A percentile compares a stretch with the other conserved stretches of the same genome.
Evolutionary conservation across 2,888 invertebrate species (phyloP).

Genomic region (Drosophila koepferae): DNA sequence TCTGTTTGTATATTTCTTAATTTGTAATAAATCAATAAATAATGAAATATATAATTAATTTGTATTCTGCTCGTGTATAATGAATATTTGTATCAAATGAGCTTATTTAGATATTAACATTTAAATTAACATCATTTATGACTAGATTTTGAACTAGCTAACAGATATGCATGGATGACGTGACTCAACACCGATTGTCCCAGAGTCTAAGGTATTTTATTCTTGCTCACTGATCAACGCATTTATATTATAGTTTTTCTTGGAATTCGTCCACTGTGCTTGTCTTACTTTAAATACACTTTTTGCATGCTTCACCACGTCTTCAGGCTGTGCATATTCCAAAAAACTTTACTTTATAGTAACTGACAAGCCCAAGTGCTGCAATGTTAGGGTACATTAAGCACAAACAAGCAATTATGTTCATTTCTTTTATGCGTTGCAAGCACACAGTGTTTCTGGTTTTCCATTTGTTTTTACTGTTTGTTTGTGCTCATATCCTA

Average conservation of each 20-base stretch:
- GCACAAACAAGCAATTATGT: constrained; percentile 71
- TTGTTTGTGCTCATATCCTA: constrained; percentile 12
- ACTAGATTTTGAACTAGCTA: not conserved
- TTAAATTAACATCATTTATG: too few relatives aligned
- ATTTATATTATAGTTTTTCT: not conserved
- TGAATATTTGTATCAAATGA: too few relatives aligned
- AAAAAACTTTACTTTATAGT: constrained; percentile 35
- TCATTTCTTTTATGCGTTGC: constrained; percentile 42
- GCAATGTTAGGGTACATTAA: constrained; percentile 61
- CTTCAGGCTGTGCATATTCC: constrained; percentile 31
- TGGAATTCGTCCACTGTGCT: constrained; percentile 9
- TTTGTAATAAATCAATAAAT: too few relatives aligned
- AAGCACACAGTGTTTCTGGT: constrained; percentile 17
- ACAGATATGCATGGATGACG: too few relatives aligned
- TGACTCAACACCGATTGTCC: too few relatives aligned
- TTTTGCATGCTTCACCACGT: constrained; percentile 22
- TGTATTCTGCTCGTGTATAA: too few relatives aligned
- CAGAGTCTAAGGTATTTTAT: not conserved
- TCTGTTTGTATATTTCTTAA: too few relatives aligned
- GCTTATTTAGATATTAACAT: too few relatives aligned
- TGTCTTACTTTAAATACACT: constrained; percentile 3
- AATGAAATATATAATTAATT: too few relatives aligned
- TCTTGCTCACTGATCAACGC: not conserved
- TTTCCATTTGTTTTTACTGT: constrained; percentile 5
- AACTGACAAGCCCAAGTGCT: constrained; percentile 53